Evolutionary conservation across 2,888 invertebrate genomes (phyloP), one percentile per base, ranked within the genome.

Genomic region (Agriopis marginaria): DNA sequence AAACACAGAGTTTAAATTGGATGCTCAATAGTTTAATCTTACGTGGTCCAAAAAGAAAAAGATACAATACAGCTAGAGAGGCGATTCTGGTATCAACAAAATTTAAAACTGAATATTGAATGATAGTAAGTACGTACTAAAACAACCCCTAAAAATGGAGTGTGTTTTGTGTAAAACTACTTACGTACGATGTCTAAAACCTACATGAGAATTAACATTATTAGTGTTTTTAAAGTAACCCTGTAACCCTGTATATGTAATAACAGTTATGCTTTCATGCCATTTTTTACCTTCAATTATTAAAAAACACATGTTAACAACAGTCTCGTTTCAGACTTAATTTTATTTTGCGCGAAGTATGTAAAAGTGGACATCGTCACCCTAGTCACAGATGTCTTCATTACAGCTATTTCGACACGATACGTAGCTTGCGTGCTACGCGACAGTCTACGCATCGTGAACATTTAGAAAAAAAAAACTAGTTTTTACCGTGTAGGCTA

Each of bases 351-450:
- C 6, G 45, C 44, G 10, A 63, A 54, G 12, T 44, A 63, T n/a
- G 32, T 23, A 39, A 54, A 54, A 45, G 54, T 47, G 47, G 45
- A 53, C 14, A 50, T 32, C n/a, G 49, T 45, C 64, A 64, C 50
- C 54, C 53, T 47, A 44, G 12, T 40, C 42, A 45, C 58, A 59
- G 65, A 59, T 60, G 53, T 65, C 44, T 66, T 59, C 39, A 59
- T 54, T 32, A 50, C 50, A 47, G 32, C 40, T 55, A 65, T 59
- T 64, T 64, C 14, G 51, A 42, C 59, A 32, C 40, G 65, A 61
- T 45, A 54, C 50, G 62, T 58, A 68, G 58, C 62, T 49, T 17
- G 51, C 47, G 42, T 49, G 66, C 49, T 61, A 61, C 55, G 61
- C 55, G 7, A 32, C 54, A 14, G 47, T 66, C 61, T 61, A 61